A percentile compares a stretch with the other conserved stretches of the same genome.
phyloP scores from a whole-genome alignment of 2,888 invertebrate species.

The Lampropteryx suffumata region DNA sequence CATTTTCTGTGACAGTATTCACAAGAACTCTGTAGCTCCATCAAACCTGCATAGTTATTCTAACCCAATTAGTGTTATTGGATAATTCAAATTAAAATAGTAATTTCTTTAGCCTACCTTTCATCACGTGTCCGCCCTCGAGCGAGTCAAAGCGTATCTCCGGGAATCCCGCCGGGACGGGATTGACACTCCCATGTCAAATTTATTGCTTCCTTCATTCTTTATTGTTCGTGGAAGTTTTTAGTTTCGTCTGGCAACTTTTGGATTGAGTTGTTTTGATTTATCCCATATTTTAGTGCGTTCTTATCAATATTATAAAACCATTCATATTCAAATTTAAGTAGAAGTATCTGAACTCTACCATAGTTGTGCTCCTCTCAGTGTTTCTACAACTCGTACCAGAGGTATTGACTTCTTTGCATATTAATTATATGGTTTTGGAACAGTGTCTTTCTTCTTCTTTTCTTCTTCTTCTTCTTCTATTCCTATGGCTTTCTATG shows the following conservation, averaged over 20 bases:
- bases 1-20: background rate
- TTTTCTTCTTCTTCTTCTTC: too few species aligned
- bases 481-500: too few species aligned
- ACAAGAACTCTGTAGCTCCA: background rate
- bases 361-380: too few species aligned
- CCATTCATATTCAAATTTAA: too few species aligned
- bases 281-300: background rate
- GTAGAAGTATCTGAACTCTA: too few species aligned
- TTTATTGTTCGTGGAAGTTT: slow-evolving; percentile 59
- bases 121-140: slow-evolving; percentile 60
- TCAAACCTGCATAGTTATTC: slow-evolving; percentile 13
- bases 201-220: slow-evolving; percentile 74
- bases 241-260: slow-evolving; percentile 9
- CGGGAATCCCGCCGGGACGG: slow-evolving; percentile 61
- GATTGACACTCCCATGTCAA: slow-evolving; percentile 61
- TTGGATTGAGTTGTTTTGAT: slow-evolving; percentile 5
- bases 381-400: too few species aligned
- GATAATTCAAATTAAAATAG: slow-evolving; percentile 26
- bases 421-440: too few species aligned
- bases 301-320: background rate
- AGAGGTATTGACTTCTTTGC: too few species aligned
- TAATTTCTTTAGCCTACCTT: slow-evolving; percentile 39
- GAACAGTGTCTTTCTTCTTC: too few species aligned
- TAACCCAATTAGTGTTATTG: slow-evolving; percentile 33
- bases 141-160: slow-evolving; percentile 62